Base-by-base conservation (phyloP, 1,140 invertebrate genomes). In the Chelonus insularis region DNA sequence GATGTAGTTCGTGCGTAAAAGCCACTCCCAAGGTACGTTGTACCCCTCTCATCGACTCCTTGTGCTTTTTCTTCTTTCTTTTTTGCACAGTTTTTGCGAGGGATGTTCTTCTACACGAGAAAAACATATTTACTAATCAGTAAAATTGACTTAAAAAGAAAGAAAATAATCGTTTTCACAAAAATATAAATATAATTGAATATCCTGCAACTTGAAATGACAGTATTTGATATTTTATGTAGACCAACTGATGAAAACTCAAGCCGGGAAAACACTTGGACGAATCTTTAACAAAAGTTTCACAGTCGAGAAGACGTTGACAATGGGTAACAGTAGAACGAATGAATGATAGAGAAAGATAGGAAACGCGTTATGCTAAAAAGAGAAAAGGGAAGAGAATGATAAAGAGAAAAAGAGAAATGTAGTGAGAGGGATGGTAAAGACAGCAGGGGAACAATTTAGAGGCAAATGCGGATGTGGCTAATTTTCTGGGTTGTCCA, bases 401-500 rank as follows among this genome's bases (percentile, higher is more conserved):
- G 29, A 23, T 43, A 45, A 11, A 45, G 16, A 48, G 23, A 23
- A 32, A 47, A 21, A 57, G 29, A 34, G 25, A 34, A 20, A 58
- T 20, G 16, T 14, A 37, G 32, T 48, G 57, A 48, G 29, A 43
- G 34, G 48, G 58, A 52, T 39, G 48, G 12, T 57, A 29, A 57
- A 45, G 60, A 48, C 56, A 65, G 63, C 55, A 66, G 66, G 66
- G 50, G 69, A 69, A 72, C 73, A 73, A 72, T 75, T 76, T 75
- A 69, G 60, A 67, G 60, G 66, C 68, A 65, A 68, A 72, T 70
- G 68, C 76, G 75, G 75, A 78, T 78, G 73, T 75, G 67, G 68
- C 75, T 76, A 75, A 78, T 78, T 78, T 77, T 76, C 74, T 75
- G 73, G 70, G 65, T 73, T 71, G 68, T 70, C 71, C 70, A 71